Base-by-base conservation (phyloP, 2,888 invertebrate species). In the Drosophila vallismaia region DNA sequence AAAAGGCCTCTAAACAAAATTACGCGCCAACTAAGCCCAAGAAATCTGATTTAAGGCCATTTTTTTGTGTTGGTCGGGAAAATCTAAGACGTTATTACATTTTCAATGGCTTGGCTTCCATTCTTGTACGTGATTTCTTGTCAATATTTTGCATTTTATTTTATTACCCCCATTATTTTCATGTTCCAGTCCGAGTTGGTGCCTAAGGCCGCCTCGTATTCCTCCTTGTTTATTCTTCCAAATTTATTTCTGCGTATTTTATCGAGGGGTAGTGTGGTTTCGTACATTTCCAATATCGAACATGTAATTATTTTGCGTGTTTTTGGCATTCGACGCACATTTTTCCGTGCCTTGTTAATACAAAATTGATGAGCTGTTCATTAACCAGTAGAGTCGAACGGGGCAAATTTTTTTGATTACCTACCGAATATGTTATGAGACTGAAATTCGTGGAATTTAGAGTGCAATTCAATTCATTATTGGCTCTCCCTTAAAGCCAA, bases 1-100 rank as follows among this genome's bases (percentile, higher is more conserved):
- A 70, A 79, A 72, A 79, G 77, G 66, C 42, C 66, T 67, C 72
- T 71, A 83, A 84, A 72, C 71, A 81, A 79, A 81, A 77, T 80
- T 77, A 69, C 62, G 64, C 75, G 67, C 77, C 86, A 71, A 75
- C 81, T 75, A 86, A 86, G 83, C 83, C 70, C 67, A 59, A 77
- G 72, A 83, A 86, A 84, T 81, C 64, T 77, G 77, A 84, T 83
- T 81, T 84, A 28, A 48, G 42, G 53, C 49, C 63, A 40, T 46
- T 50, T 54, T 42, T 51, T 70, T 55, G 36, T n/a, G 24, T 31
- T 44, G 33, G 44, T 9, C 42, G n/a, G 10, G 6, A 12, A 42
- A 49, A 64, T 26, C 42, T 31, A 38, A 50, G 56, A 46, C 40
- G 19, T 49, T 51, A 44, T 55, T 58, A 71, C 28, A 48, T 57